Base-by-base conservation (phyloP, 2,113 vertebrate species). In the Delphinapterus leucas region DNA sequence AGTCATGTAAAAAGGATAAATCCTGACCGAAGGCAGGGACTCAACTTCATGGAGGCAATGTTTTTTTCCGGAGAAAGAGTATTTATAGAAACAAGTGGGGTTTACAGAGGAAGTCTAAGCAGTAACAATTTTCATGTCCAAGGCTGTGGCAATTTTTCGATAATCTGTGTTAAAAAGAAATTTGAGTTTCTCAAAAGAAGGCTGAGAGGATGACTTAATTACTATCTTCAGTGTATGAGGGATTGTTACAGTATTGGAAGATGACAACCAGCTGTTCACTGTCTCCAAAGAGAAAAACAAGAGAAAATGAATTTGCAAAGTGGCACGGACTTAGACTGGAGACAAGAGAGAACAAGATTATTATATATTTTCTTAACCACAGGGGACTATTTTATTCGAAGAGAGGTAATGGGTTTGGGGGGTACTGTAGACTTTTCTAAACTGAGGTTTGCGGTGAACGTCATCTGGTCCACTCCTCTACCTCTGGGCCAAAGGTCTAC, bases 251-350 rank as follows among this genome's bases (percentile, higher is more conserved):
- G 95, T 95, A 79, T 97, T 96, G 93, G 83, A 97, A 95, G 95
- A 94, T 98, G 98, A 95, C 96, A 97, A 85, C 96, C 96, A 98
- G 98, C 97, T 98, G 98, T 97, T 97, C 92, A 95, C 95, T 80
- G 53, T 97, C 93, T 97, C 96, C 65, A 84, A 95, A 96, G 92
- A 97, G 80, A 58, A 98, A 97, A 97, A 97, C 68, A 97, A 91
- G 93, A 94, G 92, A 96, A 96, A 97, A 96, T 90, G 92, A 97
- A 96, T 96, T 97, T 93, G 60, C 87, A 67, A 85, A 97, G 83
- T 97, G 76, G 74, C 92, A 88, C 93, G 33, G 83, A 96, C 68
- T 65, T 96, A 91, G 70, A 80, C 28, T 71, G 20, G 85, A 95
- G 53, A 93, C 38, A 90, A 92, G 77, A 73, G 80, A 93, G 44